Base-by-base conservation (phyloP, 2,888 invertebrate species). In the Drosophila infuscata region DNA sequence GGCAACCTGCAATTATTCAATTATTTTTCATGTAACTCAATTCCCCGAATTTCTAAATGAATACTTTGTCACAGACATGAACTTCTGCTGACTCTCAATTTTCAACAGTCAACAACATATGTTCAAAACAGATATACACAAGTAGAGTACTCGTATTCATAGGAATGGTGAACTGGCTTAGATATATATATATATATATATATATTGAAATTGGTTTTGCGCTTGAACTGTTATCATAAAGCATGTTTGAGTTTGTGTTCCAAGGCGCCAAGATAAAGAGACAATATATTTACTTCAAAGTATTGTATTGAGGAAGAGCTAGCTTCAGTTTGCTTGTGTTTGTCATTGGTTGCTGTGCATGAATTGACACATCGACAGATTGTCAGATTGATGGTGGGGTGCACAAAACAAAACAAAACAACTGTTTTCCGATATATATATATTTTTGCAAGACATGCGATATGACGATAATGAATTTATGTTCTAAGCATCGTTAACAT, bases 401-500 rank as follows among this genome's bases (percentile, higher is more conserved):
- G 59, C 58, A 36, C 20, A 20, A 35, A 56, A 30, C 29, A 17
- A 49, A n/a, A 43, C 9, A 29, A 33, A 62, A 52, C 63, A 53
- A 60, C 70, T 70, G 33, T 60, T 59, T 52, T 38, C 12, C 17
- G 43, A 57, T 49, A 51, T 51, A 25, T 25, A 25, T 25, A 63
- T 54, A 56, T 69, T 60, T 60, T 65, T 62, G 70, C 49, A 11
- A 76, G 77, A 77, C 77, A 77, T 80, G 73, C 73, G 77, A 81
- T 79, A 74, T 64, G 49, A 49, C 60, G 63, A 67, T 68, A 81
- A 71, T 82, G 70, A 76, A 63, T 72, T 61, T 52, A 68, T 78
- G 77, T 73, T 69, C 61, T 49, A 54, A 58, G 59, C 63, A 58
- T 79, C 60, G 64, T 79, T 79, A 74, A 64, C 60, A 61, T 66